These are phyloP conservation scores for Acanthornis magna DNA, from an alignment of 2,797 vertebrate genomes.

Conservation along the genomic window DNA sequence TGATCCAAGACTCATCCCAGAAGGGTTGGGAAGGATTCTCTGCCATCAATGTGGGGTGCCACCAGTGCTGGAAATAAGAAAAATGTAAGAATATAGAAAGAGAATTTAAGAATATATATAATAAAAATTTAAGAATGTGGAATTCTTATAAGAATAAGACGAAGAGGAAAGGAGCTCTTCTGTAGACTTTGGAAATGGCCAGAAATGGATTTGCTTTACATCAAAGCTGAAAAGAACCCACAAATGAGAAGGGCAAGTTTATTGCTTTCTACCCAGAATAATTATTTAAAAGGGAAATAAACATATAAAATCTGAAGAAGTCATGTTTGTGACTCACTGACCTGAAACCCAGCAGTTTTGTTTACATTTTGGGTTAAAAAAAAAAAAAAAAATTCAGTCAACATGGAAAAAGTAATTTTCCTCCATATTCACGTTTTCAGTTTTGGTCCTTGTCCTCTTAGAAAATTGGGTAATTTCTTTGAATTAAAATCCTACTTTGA, in stretches of 20 bases:
- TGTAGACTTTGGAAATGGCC: not conserved
- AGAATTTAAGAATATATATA: no score
- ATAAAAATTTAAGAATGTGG: no score
- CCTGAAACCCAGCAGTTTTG: not conserved
- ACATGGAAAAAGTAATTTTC: not conserved
- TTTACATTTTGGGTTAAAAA: not conserved
- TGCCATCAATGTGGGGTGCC: fast-evolving
- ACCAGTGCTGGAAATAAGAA: not conserved
- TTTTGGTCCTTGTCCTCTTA: not conserved
- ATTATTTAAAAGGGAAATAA: not conserved
- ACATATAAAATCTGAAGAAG: not conserved
- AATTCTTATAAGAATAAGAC: no score
- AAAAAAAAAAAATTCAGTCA: not conserved
- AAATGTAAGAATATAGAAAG: not conserved
- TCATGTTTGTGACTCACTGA: not conserved
- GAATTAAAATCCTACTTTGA: not conserved
- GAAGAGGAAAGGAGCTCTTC: not conserved
- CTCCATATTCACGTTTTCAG: not conserved
- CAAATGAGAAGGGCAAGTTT: not conserved
- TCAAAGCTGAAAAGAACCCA: not conserved
- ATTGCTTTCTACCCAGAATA: not conserved
- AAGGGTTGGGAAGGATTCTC: not conserved
- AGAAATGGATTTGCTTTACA: not conserved
- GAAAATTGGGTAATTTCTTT: not conserved
- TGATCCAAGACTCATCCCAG: not conserved